Base-by-base conservation (phyloP, 2,797 vertebrate species). In the Danio choprae region DNA sequence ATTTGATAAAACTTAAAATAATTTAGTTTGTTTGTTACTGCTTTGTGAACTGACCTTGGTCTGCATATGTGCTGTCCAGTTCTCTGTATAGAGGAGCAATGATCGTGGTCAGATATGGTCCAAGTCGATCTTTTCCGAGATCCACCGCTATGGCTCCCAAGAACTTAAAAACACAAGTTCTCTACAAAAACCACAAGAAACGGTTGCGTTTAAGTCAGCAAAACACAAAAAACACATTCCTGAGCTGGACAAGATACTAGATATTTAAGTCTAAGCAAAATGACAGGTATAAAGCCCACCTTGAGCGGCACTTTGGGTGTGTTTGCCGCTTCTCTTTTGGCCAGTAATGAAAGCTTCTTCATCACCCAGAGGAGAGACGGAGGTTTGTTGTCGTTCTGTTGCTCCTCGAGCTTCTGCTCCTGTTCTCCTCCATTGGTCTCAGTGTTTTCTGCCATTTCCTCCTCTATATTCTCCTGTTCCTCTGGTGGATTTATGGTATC, bases 91-190 rank as follows among this genome's bases (percentile, higher is more conserved):
- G 92, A 3, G 98, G 98, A 0, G 92, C 85, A 64, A 99, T 93
- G 87, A 99, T 93, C 5, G 94, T 94, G 56, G 92, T 92, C 84
- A 99, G 94, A 71, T 97, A 99, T 0, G 95, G 95, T 41, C 90
- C 89, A 0, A 99, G 92, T 5, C 83, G 92, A 5, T 98, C 96
- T 72, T 90, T 90, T 22, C 97, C 97, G 63, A 99, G 93, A 84
- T 99, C 94, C 85, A 99, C 89, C 0, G 96, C 95, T 2, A 95
- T 89, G 0, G 97, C 98, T 20, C 97, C 97, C 7, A 99, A 91
- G 87, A 99, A 99, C 82, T 99, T 98, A 84, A 98, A 98, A 84
- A 99, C 93, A 79, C 97, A 98, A 0, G 92, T 97, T 93, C 98
- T 96, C 98, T 99, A 74, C 91, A 20, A 11, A 20, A 62, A 51